phyloP scores from a whole-genome alignment of 2,797 vertebrate genomes.

The Typhlichthys subterraneus region DNA sequence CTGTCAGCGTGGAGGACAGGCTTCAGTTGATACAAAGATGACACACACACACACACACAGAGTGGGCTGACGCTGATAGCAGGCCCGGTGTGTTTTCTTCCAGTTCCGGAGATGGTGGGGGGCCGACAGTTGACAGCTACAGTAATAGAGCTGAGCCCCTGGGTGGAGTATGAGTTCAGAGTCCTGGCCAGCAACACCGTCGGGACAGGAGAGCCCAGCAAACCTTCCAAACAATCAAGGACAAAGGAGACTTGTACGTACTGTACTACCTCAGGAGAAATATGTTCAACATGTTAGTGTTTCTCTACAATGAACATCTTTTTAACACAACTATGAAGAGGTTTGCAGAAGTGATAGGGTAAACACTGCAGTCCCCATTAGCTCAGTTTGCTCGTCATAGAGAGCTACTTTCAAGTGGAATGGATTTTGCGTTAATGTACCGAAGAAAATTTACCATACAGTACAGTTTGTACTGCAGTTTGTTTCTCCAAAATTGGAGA shows the following conservation, averaged over 20 bases:
- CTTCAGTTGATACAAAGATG: slow-evolving; percentile 29
- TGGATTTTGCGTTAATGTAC: too few relatives aligned
- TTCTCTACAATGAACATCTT: background rate
- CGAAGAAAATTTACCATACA: too few relatives aligned
- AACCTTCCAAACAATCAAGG: slow-evolving; percentile 89
- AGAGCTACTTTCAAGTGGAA: too few relatives aligned
- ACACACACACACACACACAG: slow-evolving; percentile 6
- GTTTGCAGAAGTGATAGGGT: too few relatives aligned
- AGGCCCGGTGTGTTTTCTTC: slow-evolving; percentile 59
- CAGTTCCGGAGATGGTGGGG: slow-evolving; percentile 89
- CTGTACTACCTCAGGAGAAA: slow-evolving; percentile 5
- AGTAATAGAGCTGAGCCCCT: slow-evolving; percentile 92
- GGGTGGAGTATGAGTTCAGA: slow-evolving; percentile 98
- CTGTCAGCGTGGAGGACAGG: slow-evolving; percentile 48
- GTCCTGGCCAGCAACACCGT: slow-evolving; percentile 91
- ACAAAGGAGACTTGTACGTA: slow-evolving; percentile 93
- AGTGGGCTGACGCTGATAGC: slow-evolving; percentile 39
- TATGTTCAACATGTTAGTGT: slow-evolving; percentile 2
- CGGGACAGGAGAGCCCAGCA: slow-evolving; percentile 94
- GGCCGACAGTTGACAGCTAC: slow-evolving; percentile 89
- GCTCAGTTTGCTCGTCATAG: too few relatives aligned
- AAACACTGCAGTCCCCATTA: too few relatives aligned
- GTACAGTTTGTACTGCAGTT: too few relatives aligned
- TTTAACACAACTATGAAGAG: background rate
- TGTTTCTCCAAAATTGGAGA: too few relatives aligned